Base-by-base conservation (phyloP, 2,113 vertebrate species). In the Alectura lathami region DNA sequence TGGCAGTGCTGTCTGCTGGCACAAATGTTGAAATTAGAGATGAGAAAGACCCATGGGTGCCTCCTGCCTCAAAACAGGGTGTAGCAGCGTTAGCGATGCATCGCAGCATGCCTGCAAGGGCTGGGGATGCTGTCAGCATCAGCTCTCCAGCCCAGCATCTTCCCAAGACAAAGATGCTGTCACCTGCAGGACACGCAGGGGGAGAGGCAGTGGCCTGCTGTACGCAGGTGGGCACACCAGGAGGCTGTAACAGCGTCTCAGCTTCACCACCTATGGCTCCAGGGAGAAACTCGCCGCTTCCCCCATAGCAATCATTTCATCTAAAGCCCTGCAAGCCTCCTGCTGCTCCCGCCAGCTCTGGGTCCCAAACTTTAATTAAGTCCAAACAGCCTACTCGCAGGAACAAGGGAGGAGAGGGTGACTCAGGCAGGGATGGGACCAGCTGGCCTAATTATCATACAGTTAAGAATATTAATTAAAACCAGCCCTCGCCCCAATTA, bases 391-490 rank as follows among this genome's bases (percentile, higher is more conserved):
- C 45, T 89, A 72, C 83, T 77, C 0, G 1, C 77, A 94, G 84
- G 73, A 89, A 73, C 21, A 53, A 78, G 50, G 81, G 83, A 92
- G 87, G 88, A 89, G 78, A 89, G 77, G 96, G 91, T 92, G 89
- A 92, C 88, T 89, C 94, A 91, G 88, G 30, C 66, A 90, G 86
- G 43, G 5, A 69, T 63, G 87, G 91, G 89, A 93, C 91, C 92
- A 94, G 83, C 63, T 42, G 2, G 64, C 1, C 29, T 72, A 89
- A 95, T 96, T 97, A 97, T 63, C 91, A 81, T 62, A 93, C 63
- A 88, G 93, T 88, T 86, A 89, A 82, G 93, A 92, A 92, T 96
- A 93, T 91, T 95, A 96, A 96, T 95, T 96, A 94, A 96, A 95
- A 94, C 4, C 73, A 86, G 32, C 69, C 86, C 86, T 86, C 34